These are phyloP conservation scores for Corydoras maculifer DNA, from an alignment of 2,113 vertebrate genomes.

Conservation along the genomic window DNA sequence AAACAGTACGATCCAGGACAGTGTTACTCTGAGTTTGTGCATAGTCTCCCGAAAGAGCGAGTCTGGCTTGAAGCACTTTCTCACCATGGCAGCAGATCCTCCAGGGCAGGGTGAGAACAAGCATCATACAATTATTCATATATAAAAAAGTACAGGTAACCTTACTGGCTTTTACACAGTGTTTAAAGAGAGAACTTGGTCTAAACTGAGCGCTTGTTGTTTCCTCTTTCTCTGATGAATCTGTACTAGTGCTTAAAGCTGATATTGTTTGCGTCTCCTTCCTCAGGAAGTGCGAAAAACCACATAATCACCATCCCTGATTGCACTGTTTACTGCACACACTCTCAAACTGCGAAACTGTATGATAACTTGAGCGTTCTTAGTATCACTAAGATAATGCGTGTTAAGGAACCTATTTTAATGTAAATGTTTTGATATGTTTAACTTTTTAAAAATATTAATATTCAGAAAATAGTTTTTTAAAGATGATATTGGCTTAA, in stretches of 20 bases:
- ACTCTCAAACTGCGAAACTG: neutral
- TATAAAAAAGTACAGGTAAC: no score
- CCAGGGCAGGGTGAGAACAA: conserved; percentile 33
- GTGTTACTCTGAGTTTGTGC: conserved; percentile 83
- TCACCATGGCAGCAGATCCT: conserved; percentile 69
- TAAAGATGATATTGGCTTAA: no score
- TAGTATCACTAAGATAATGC: no score
- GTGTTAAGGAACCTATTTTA: no score
- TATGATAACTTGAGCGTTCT: no score
- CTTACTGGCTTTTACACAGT: no score
- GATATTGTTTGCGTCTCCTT: conserved; percentile 55
- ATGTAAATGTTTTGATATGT: no score
- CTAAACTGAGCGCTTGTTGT: neutral
- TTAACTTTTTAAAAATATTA: no score
- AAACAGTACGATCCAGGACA: conserved; percentile 90
- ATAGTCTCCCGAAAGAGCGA: conserved; percentile 68
- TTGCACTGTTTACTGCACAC: conserved; percentile 17
- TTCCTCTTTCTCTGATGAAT: conserved; percentile 1
- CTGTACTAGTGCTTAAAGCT: conserved; percentile 20
- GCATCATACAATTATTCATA: no score
- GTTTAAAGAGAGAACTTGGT: conserved; percentile 14
- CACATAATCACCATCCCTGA: conserved; percentile 44
- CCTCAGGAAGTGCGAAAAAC: conserved; percentile 67
- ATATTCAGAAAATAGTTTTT: no score
- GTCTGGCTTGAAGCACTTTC: conserved; percentile 64